A percentile compares a stretch with the other conserved stretches of the same genome.
Conservation (phyloP, 30 jellyfish, hydroid and myxozoan species). For the Hydra vulgaris region DNA sequence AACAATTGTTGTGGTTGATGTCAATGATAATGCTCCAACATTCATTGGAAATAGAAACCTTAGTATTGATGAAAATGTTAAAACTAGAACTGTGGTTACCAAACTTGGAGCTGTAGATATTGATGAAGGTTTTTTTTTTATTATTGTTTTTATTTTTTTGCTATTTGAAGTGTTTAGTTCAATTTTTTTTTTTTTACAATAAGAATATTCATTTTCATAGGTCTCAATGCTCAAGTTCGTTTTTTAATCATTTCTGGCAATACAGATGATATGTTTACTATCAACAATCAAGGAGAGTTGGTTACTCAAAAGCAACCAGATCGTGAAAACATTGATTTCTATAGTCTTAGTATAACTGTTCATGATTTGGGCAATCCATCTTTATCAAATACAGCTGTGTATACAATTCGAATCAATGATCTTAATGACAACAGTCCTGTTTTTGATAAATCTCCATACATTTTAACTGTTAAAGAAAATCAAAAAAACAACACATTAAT, state of each 20-base stretch:
- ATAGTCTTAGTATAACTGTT: conserved; percentile 47
- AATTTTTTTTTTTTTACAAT: not conserved
- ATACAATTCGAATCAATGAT: conserved; percentile 39
- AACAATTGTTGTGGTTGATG: conserved; percentile 45
- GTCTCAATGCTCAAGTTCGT: conserved; percentile 25
- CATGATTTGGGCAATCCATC: conserved; percentile 47
- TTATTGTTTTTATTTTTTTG: not conserved
- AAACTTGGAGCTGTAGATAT: conserved; percentile 53
- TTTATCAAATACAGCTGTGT: conserved; percentile 46
- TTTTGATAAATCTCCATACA: conserved; percentile 32
- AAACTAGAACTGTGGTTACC: conserved; percentile 16
- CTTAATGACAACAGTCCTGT: conserved; percentile 64
- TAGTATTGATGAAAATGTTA: conserved; percentile 17
- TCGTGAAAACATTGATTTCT: conserved; percentile 43
- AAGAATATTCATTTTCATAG: not conserved
- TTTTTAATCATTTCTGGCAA: conserved; percentile 68
- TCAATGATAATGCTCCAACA: conserved; percentile 67
- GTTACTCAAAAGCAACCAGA: conserved; percentile 33
- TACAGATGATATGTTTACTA: conserved; percentile 35
- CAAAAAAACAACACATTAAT: no score
- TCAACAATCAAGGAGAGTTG: conserved; percentile 39
- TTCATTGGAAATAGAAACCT: conserved; percentile 8
- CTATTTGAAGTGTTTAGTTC: not conserved
- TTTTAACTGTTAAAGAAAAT: conserved; percentile 52
- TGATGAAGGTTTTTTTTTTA: conserved; percentile 44